A percentile compares a stretch with the other conserved stretches of the same genome.
Evolutionary conservation across 64 coral and sea anemone genomes (phyloP).

Genomic region (Orbicella faveolata): DNA sequence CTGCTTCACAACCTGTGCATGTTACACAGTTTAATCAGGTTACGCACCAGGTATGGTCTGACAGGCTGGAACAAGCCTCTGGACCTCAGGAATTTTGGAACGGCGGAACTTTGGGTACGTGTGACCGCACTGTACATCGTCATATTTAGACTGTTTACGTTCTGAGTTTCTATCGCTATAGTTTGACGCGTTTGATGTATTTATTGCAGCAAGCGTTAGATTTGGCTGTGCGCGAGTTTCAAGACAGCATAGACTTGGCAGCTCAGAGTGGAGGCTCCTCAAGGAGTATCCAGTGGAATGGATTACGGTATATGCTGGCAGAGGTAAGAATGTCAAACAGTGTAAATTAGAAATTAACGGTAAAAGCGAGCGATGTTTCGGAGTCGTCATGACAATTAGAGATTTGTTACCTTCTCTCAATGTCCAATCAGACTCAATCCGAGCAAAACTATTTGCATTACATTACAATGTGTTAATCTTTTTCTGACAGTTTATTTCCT

Average conservation of each 20-base stretch:
- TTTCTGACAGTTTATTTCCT: no score
- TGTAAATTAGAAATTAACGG: no score
- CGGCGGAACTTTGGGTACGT: constrained; percentile 88
- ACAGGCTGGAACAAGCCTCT: constrained; percentile 79
- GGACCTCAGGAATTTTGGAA: constrained; percentile 65
- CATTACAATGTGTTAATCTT: no score
- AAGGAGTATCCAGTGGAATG: constrained; percentile 91
- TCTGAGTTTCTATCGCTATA: neutral
- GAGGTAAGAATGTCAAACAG: constrained; percentile 52
- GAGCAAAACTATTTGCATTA: no score
- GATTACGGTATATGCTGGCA: constrained; percentile 87
- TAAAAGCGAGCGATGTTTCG: no score
- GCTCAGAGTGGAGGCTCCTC: constrained; percentile 41
- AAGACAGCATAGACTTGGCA: constrained; percentile 53
- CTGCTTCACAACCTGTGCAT: constrained; percentile 93
- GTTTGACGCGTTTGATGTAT: neutral
- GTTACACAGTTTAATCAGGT: constrained; percentile 77
- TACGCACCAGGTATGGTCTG: constrained; percentile 72
- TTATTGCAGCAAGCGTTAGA: constrained; percentile 75
- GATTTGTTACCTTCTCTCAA: no score
- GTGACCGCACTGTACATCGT: neutral
- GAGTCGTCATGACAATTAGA: no score
- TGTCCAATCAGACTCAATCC: no score
- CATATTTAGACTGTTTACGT: neutral
- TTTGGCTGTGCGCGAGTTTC: constrained; percentile 81